A percentile compares a stretch with the other conserved stretches of the same genome.
Conservation (phyloP, 2,888 invertebrate species). For the Gibbula magus region DNA sequence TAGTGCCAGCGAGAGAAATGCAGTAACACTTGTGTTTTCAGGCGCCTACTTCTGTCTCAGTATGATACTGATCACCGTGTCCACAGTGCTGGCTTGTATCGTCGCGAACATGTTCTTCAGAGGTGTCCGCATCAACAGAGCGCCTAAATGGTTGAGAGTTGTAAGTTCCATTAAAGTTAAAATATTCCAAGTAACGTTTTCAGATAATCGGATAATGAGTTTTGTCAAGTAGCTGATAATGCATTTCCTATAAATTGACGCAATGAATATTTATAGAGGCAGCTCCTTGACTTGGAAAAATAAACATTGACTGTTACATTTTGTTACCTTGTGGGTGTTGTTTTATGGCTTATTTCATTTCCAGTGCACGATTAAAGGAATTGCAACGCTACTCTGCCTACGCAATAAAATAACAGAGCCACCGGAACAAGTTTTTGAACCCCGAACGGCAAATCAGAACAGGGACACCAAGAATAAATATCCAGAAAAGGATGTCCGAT, state of each 20-base stretch:
- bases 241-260: too few species aligned
- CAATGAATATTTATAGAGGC: too few species aligned
- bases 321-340: background rate
- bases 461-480: slow-evolving; percentile 34
- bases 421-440: slow-evolving; percentile 17
- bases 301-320: background rate
- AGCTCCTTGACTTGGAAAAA: too few species aligned
- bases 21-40: background rate
- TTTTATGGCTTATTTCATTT: slow-evolving; percentile 21
- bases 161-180: slow-evolving; percentile 25
- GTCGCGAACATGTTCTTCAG: slow-evolving; percentile 48
- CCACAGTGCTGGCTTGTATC: slow-evolving; percentile 43
- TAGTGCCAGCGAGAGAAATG: too few species aligned
- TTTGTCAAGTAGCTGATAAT: too few species aligned
- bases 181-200: too few species aligned
- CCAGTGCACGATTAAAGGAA: slow-evolving; percentile 61
- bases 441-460: slow-evolving; percentile 28
- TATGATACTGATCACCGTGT: slow-evolving; percentile 49
- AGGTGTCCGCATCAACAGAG: slow-evolving; percentile 38
- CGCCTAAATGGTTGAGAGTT: slow-evolving; percentile 37
- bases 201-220: too few species aligned
- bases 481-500: slow-evolving; percentile 47
- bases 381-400: slow-evolving; percentile 54
- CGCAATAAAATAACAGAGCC: slow-evolving; percentile 40
- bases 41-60: slow-evolving; percentile 48